phyloP scores from a whole-genome alignment of 2,113 vertebrate genomes.

The Poeciliopsis occidentalis region DNA sequence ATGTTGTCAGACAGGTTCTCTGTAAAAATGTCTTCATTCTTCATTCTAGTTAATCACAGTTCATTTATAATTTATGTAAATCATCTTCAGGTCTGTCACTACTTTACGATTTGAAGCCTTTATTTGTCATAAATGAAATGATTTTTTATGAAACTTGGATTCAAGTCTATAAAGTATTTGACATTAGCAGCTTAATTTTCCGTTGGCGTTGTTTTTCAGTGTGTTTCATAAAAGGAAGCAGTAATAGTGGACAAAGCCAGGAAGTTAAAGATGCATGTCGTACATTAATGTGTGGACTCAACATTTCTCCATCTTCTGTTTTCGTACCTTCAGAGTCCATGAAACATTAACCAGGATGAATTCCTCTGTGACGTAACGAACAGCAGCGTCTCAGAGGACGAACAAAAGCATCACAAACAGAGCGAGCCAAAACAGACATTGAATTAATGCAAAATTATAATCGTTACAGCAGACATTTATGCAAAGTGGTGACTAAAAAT shows the following conservation, averaged over 20 bases:
- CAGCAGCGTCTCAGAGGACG: not conserved
- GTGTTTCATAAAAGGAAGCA: not conserved
- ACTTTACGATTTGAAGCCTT: too few relatives aligned
- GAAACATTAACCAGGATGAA: slow-evolving; percentile 37
- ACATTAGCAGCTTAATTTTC: not conserved
- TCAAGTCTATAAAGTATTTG: not conserved
- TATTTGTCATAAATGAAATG: too few relatives aligned
- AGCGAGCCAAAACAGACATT: not conserved
- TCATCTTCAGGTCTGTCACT: too few relatives aligned
- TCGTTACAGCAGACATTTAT: not conserved
- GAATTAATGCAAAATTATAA: not conserved
- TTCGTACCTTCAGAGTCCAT: slow-evolving; percentile 1
- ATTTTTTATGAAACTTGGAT: too few relatives aligned
- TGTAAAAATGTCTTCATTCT: too few relatives aligned
- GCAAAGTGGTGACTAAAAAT: too few relatives aligned
- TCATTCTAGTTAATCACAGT: too few relatives aligned
- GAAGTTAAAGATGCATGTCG: not conserved
- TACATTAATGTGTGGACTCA: too few relatives aligned
- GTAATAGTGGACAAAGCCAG: not conserved
- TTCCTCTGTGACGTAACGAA: not conserved
- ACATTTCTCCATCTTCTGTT: not conserved
- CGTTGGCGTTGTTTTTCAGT: not conserved
- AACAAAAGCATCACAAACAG: not conserved
- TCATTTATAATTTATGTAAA: too few relatives aligned
- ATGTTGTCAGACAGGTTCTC: too few relatives aligned